Conservation (phyloP, 2,888 invertebrate species). For the Dexiosoma caninum region DNA sequence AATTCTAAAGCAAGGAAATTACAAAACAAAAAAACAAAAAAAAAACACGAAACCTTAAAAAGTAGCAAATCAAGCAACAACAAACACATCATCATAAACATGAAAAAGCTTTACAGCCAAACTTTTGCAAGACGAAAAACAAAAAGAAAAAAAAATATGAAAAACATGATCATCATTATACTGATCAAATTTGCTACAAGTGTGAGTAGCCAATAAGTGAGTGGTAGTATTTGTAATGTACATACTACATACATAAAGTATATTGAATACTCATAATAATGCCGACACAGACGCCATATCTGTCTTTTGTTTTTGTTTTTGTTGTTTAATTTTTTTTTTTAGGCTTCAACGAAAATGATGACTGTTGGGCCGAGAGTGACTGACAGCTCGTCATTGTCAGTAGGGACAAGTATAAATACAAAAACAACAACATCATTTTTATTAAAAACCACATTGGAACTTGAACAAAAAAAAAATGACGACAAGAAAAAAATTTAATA, state of each 20-base stretch:
- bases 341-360: constrained; percentile 66
- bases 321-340: not conserved
- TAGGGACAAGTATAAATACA: constrained; percentile 68
- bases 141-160: constrained; percentile 1
- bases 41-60: not conserved
- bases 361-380: constrained; percentile 56
- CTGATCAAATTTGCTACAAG: constrained; percentile 41
- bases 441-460: constrained; percentile 25
- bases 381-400: constrained; percentile 66
- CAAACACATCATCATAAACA: constrained; percentile 28
- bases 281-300: constrained; percentile 62
- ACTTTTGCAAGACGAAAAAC: not conserved
- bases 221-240: constrained; percentile 18
- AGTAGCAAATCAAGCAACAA: constrained; percentile 16
- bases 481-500: not conserved
- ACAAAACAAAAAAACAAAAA: not conserved
- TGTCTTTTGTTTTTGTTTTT: not conserved
- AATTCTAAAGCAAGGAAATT: constrained; percentile 8
- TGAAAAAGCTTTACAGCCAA: constrained; percentile 7
- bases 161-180: constrained; percentile 27
- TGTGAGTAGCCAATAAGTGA: constrained; percentile 1
- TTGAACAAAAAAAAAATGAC: too few species aligned
- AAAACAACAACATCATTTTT: constrained; percentile 43
- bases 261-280: constrained; percentile 39
- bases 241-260: constrained; percentile 1